Conservation (phyloP, 1,140 invertebrate species). For the Gryllus bimaculatus region DNA sequence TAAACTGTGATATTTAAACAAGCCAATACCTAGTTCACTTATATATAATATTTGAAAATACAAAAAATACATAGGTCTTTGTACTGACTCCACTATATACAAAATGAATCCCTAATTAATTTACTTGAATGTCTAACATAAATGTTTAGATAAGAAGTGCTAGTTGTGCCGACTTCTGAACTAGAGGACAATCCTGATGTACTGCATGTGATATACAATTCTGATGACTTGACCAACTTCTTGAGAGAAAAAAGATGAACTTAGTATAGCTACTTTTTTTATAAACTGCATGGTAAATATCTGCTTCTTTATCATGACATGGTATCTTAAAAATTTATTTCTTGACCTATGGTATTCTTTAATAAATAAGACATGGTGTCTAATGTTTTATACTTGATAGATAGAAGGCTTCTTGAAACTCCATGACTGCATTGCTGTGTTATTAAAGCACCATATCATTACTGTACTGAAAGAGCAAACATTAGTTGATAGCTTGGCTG, state of each 20-base stretch:
- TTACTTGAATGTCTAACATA: constrained; percentile 1
- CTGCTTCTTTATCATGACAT: constrained; percentile 4
- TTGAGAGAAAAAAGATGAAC: constrained; percentile 12
- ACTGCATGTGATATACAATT: constrained; percentile 20
- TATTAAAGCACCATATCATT: constrained; percentile 15
- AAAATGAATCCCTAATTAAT: neutral
- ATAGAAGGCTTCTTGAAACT: constrained; percentile 8
- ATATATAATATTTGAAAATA: neutral
- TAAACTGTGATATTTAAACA: constrained; percentile 16
- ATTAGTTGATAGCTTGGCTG: neutral
- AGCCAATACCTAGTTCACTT: constrained; percentile 12
- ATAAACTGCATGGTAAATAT: constrained; percentile 13
- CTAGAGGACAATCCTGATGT: constrained; percentile 20
- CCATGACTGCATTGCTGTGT: constrained; percentile 15
- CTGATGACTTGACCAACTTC: constrained; percentile 20
- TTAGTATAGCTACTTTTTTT: constrained; percentile 19
- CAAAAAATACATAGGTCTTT: neutral
- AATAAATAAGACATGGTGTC: constrained; percentile 4
- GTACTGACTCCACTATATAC: constrained; percentile 4
- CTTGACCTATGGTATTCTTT: constrained; percentile 10
- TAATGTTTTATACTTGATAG: constrained; percentile 16
- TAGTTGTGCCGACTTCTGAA: constrained; percentile 14
- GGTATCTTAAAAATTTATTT: constrained; percentile 13
- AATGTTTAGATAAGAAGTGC: constrained; percentile 13
- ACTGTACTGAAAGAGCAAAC: constrained; percentile 6